Evolutionary conservation across 2,113 vertebrate genomes (phyloP).

Genomic region (Xenotilapia caudafasciata): DNA sequence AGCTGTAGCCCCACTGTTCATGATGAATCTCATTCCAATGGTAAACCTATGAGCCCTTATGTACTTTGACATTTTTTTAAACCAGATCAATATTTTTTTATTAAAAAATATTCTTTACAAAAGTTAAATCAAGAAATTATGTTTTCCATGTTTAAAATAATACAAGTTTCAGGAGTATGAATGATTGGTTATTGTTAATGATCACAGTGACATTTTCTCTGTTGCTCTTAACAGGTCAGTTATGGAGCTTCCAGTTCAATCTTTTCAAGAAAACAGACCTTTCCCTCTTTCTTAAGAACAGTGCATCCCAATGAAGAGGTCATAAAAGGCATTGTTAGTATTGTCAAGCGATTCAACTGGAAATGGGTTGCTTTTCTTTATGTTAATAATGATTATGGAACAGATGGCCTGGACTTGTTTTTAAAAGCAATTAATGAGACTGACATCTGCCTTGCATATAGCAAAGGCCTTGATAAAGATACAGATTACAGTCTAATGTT

Average conservation of each 20-base stretch:
- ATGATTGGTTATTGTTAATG: background rate
- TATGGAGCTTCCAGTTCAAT: constrained; percentile 62
- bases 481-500: constrained; percentile 21
- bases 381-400: constrained; percentile 65
- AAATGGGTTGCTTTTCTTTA: constrained; percentile 77
- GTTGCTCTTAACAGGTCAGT: constrained; percentile 71
- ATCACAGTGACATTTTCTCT: background rate
- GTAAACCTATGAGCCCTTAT: constrained; percentile 45
- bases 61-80: background rate
- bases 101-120: background rate
- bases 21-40: constrained; percentile 72
- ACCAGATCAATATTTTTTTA: fast-evolving
- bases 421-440: constrained; percentile 1
- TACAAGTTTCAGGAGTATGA: background rate
- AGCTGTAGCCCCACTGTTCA: constrained; percentile 65
- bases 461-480: background rate
- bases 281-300: constrained; percentile 79
- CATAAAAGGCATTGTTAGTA: constrained; percentile 66
- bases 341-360: constrained; percentile 76
- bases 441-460: constrained; percentile 71
- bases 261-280: constrained; percentile 66
- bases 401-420: constrained; percentile 47
- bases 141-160: background rate
- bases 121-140: fast-evolving
- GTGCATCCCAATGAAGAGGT: constrained; percentile 70